Evolutionary conservation across 2,113 vertebrate genomes (phyloP), one percentile per base, ranked within the genome.

Genomic region (Actenoides lindsayi): DNA sequence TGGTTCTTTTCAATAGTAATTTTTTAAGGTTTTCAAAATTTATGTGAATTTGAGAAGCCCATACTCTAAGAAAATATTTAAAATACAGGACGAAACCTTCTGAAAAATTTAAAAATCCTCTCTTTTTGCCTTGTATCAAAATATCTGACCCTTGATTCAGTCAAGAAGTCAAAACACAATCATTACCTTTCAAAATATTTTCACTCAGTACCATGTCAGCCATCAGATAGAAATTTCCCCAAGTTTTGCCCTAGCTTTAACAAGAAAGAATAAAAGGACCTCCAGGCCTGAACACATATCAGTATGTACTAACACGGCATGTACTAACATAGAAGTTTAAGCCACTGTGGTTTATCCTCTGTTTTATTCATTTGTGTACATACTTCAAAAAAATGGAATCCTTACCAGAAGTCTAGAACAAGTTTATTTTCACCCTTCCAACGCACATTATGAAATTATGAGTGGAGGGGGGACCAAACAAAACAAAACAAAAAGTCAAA

Each of bases 391-490:
- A 94, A 78, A 70, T 63, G 71, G 42, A 92, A 94, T 73, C 27
- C 75, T 68, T 71, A 91, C 65, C 73, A 87, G 35, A 85, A 94
- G 9, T 16, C 69, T 60, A 70, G n/a, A 39, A 84, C 8, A 25
- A 53, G 42, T 83, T 95, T 93, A 87, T 37, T 76, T 82, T 64
- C 37, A 87, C 48, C 81, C 82, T 87, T 89, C 87, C 94, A 92
- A 95, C 28, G 83, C 48, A 84, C 23, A 64, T 51, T 48, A 63
- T 18, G 42, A 91, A 95, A 71, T 0, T 0, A 57, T 33, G 60
- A 3, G 11, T 5, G 10, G 25, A 42, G 2, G 9, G 0, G 4
- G 27, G 5, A 20, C 12, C 23, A 31, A 46, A 33, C 33, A 8
- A 68, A 46, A 33, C 33, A 8, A 68, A 68, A 21, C 23, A 64